A percentile compares a stretch with the other conserved stretches of the same genome.
These are phyloP conservation scores for Anthopleura xanthogrammica DNA, from an alignment of 92 coral and sea anemone species.

Conservation along the genomic window DNA sequence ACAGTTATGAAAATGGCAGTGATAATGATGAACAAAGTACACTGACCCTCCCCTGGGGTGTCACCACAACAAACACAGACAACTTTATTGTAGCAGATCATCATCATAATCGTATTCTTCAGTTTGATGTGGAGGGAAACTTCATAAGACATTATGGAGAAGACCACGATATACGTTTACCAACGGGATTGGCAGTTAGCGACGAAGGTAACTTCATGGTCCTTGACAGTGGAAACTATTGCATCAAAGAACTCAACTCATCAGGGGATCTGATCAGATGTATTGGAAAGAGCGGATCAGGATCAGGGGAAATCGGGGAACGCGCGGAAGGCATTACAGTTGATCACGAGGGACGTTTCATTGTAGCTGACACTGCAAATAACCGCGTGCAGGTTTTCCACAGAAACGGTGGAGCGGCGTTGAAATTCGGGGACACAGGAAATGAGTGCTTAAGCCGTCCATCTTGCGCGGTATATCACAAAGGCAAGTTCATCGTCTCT, in stretches of 20 bases:
- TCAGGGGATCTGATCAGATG: conserved; percentile 37
- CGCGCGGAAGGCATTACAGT: conserved; percentile 62
- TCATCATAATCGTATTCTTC: conserved; percentile 47
- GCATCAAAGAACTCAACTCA: conserved; percentile 38
- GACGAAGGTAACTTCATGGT: conserved; percentile 41
- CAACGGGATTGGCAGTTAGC: conserved; percentile 50
- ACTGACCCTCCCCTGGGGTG: conserved; percentile 66
- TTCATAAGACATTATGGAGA: not conserved
- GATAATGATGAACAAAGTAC: conserved; percentile 29
- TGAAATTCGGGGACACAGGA: conserved; percentile 57
- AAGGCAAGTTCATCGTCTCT: conserved; percentile 57
- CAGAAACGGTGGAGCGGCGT: conserved; percentile 47
- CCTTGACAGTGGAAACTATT: conserved; percentile 43
- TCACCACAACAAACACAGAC: conserved; percentile 39
- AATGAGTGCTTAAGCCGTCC: conserved; percentile 39
- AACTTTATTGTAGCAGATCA: conserved; percentile 62
- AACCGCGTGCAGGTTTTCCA: conserved; percentile 55
- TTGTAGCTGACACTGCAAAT: conserved; percentile 48
- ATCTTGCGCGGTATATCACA: conserved; percentile 55
- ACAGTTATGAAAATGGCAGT: not conserved
- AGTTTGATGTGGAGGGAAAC: conserved; percentile 30
- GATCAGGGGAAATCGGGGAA: conserved; percentile 42
- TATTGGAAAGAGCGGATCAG: conserved; percentile 23
- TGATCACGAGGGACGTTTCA: conserved; percentile 54
- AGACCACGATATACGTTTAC: conserved; percentile 26